Conservation (phyloP, 2,113 vertebrate genomes). For the Gavialis gangeticus region DNA sequence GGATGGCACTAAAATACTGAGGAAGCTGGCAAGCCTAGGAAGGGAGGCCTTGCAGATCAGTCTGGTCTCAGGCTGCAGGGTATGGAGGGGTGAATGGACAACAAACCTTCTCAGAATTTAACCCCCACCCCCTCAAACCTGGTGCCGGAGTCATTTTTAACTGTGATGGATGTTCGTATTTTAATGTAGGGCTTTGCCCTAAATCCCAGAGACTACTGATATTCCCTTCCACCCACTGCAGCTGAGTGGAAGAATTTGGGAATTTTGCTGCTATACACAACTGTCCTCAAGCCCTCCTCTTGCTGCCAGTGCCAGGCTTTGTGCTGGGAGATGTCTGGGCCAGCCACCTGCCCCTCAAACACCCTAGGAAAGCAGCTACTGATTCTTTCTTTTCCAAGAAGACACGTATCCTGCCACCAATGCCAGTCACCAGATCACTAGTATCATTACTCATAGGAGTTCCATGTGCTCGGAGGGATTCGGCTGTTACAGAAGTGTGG, state of each 20-base stretch:
- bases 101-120: not conserved
- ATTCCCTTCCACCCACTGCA: not conserved
- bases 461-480: conserved; percentile 2
- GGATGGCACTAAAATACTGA: not conserved
- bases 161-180: not conserved
- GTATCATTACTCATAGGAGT: conserved; percentile 7
- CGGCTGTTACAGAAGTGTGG: not conserved
- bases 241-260: not conserved
- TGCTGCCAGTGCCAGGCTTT: not conserved
- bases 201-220: not conserved
- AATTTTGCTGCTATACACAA: not conserved
- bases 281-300: not conserved
- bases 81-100: not conserved
- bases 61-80: not conserved
- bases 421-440: not conserved
- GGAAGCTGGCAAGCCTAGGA: not conserved
- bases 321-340: not conserved
- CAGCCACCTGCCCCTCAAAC: not conserved
- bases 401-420: not conserved
- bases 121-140: not conserved
- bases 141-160: not conserved
- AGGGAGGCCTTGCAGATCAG: not conserved
- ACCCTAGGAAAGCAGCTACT: not conserved
- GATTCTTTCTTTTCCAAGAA: not conserved
- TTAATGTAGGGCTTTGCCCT: not conserved